phyloP scores from a whole-genome alignment of 1,140 invertebrate genomes.

The Habropoda laboriosa region DNA sequence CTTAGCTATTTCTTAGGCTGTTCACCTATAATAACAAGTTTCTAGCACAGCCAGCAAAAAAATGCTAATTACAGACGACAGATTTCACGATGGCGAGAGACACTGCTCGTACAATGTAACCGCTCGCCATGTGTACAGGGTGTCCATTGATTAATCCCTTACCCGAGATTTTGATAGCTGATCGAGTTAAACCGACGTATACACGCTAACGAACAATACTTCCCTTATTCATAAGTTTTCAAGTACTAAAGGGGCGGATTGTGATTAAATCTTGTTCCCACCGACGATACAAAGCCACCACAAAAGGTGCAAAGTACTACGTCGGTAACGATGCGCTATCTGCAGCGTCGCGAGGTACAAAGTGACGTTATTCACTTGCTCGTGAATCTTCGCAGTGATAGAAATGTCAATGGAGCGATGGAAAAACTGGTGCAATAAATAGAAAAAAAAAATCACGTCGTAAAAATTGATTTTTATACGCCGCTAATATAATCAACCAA shows the following conservation, averaged over 20 bases:
- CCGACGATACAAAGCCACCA: constrained; percentile 7
- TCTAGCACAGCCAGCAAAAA: background rate
- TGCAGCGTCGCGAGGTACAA: background rate
- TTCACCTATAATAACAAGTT: background rate
- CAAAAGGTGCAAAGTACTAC: constrained; percentile 29
- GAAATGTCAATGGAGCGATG: background rate
- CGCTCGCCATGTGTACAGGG: no score
- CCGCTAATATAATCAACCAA: no score
- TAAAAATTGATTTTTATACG: no score
- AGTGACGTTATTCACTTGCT: background rate
- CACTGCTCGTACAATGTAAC: background rate
- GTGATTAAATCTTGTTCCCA: constrained; percentile 46
- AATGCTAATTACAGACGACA: background rate
- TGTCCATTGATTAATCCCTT: background rate
- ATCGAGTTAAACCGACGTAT: constrained; percentile 12
- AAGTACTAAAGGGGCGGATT: constrained; percentile 12
- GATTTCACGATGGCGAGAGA: background rate
- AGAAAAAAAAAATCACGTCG: no score
- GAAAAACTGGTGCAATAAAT: no score
- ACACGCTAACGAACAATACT: constrained; percentile 5
- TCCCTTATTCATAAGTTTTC: constrained; percentile 19
- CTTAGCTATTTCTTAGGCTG: background rate
- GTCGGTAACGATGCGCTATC: background rate
- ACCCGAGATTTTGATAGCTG: background rate
- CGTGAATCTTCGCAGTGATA: background rate